Evolutionary conservation across 2,113 vertebrate genomes (phyloP).

Genomic region (Gallinago media): DNA sequence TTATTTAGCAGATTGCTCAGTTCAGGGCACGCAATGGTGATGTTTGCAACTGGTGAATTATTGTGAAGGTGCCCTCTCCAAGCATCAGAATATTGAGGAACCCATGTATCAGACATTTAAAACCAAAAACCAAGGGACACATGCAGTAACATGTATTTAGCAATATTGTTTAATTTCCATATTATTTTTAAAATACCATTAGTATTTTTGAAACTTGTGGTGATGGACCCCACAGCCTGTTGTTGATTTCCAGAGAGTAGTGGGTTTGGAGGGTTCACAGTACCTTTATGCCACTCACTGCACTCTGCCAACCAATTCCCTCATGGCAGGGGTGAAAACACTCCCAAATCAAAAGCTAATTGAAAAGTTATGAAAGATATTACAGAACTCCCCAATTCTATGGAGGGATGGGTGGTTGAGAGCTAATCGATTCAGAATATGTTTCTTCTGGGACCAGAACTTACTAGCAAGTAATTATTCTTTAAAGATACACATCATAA

Average conservation of each 20-base stretch:
- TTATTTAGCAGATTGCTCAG: not conserved
- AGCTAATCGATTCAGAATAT: conserved; percentile 12
- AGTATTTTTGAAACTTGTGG: not conserved
- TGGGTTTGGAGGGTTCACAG: not conserved
- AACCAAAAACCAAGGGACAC: not conserved
- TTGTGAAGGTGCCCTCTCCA: not conserved
- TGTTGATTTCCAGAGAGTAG: accelerated
- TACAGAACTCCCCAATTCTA: not conserved
- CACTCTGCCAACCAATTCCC: not conserved
- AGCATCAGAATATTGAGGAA: not conserved
- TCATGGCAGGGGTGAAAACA: not conserved
- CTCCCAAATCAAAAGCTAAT: not conserved
- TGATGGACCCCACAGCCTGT: not conserved
- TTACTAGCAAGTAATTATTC: conserved; percentile 43
- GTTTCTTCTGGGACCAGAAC: conserved; percentile 25
- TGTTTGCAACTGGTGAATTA: not conserved
- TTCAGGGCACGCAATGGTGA: not conserved
- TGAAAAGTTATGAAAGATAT: not conserved
- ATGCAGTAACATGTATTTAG: not conserved
- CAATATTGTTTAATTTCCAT: not conserved
- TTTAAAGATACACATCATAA: not conserved
- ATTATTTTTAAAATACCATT: not conserved
- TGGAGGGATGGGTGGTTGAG: not conserved
- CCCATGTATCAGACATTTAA: not conserved
- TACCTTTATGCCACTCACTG: not conserved